These are phyloP conservation scores for Galaxias olidus DNA, from an alignment of 2,797 vertebrate genomes.

Conservation along the genomic window DNA sequence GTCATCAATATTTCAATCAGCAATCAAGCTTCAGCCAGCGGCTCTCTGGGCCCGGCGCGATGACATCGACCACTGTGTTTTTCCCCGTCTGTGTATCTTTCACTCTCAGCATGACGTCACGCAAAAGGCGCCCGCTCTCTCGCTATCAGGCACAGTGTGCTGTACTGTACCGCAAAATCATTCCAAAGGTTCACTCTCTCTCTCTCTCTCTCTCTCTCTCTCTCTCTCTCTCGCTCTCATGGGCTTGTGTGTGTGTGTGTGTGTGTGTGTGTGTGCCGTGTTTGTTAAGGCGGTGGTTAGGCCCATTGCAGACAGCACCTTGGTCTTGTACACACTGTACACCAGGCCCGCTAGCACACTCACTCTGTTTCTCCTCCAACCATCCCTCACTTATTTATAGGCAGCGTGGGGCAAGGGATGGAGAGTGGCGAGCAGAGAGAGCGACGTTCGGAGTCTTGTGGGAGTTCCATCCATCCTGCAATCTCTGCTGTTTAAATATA, in stretches of 20 bases:
- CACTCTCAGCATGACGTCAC: too few species aligned
- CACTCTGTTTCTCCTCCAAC: conserved; percentile 19
- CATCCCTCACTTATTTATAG: conserved; percentile 47
- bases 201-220: neutral
- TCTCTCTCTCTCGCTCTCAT: neutral
- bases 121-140: too few species aligned
- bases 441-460: conserved; percentile 24
- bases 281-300: neutral
- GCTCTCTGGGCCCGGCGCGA: too few species aligned
- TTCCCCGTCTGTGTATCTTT: too few species aligned
- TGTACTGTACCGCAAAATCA: too few species aligned
- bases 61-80: too few species aligned
- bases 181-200: neutral
- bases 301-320: too few species aligned
- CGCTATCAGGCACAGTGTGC: too few species aligned
- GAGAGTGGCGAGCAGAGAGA: conserved; percentile 35
- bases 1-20: conserved; percentile 56
- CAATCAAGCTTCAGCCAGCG: conserved; percentile 50
- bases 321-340: neutral
- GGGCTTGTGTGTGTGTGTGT: neutral
- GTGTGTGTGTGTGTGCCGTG: neutral
- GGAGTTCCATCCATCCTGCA: conserved; percentile 49
- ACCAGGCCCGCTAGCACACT: conserved; percentile 21
- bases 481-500: conserved; percentile 53
- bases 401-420: conserved; percentile 23